Conservation (phyloP, 2,797 vertebrate species). For the Rhodeus uyekii region DNA sequence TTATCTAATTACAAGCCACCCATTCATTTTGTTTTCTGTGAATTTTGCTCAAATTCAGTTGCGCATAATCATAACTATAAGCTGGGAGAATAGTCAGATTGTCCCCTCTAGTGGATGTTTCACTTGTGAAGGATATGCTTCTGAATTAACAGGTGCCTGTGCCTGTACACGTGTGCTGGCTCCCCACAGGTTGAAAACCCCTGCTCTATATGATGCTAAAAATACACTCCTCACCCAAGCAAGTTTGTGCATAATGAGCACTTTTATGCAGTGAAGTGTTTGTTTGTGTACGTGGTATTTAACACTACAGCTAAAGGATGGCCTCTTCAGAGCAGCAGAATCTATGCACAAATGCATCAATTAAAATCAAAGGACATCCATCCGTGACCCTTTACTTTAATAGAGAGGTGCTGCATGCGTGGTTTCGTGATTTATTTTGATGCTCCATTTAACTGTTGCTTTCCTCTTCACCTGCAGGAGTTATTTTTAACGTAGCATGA, state of each 20-base stretch:
- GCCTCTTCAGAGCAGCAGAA: constrained; percentile 29
- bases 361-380: constrained; percentile 46
- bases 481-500: constrained; percentile 69
- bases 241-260: not conserved
- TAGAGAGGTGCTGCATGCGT: constrained; percentile 7
- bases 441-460: constrained; percentile 17
- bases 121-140: too few relatives aligned
- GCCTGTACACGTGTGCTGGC: too few relatives aligned
- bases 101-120: too few relatives aligned
- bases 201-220: constrained; percentile 15
- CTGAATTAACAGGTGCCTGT: too few relatives aligned
- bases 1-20: too few relatives aligned
- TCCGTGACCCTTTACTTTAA: constrained; percentile 33
- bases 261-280: constrained; percentile 25
- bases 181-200: too few relatives aligned
- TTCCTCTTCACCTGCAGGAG: constrained; percentile 62
- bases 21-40: too few relatives aligned
- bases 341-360: constrained; percentile 29
- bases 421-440: constrained; percentile 48
- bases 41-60: too few relatives aligned
- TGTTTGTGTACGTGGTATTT: constrained; percentile 37
- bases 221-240: not conserved
- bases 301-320: not conserved
- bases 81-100: too few relatives aligned
- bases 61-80: too few relatives aligned